A percentile compares a stretch with the other conserved stretches of the same genome.
phyloP scores from a whole-genome alignment of 2,797 vertebrate species.

The Schizopygopsis malacanthus region DNA sequence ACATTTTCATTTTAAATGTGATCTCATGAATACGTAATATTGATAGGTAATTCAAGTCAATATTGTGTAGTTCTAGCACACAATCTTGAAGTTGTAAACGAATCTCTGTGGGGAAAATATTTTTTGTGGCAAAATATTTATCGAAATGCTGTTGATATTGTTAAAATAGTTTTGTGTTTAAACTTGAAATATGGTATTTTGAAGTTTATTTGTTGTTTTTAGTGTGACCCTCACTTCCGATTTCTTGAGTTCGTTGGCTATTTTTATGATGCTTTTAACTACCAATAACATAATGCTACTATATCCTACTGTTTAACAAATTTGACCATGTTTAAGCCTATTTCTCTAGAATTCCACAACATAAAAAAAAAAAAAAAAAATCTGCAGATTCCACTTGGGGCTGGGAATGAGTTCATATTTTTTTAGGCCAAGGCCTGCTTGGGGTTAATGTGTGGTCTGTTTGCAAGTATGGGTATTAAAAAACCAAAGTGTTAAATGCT shows the following conservation, averaged over 20 bases:
- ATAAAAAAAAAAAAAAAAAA: too few species aligned
- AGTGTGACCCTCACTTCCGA: not conserved
- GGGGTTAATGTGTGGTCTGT: not conserved
- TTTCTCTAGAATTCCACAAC: not conserved
- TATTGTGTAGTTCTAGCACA: too few species aligned
- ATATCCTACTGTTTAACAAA: not conserved
- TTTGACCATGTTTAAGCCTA: not conserved
- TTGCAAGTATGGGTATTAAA: not conserved
- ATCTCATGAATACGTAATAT: not conserved
- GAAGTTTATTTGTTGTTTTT: not conserved
- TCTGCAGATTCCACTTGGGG: not conserved
- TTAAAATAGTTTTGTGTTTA: not conserved
- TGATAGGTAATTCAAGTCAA: not conserved
- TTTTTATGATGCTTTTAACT: not conserved
- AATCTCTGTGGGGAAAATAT: not conserved
- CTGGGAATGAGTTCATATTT: not conserved
- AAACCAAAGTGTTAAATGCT: not conserved
- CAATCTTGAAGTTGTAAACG: not conserved
- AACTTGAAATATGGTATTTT: not conserved
- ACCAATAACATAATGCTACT: not conserved
- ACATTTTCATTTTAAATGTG: not conserved
- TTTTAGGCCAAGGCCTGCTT: not conserved
- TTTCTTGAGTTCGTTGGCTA: not conserved
- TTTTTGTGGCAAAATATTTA: not conserved
- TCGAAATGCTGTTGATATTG: not conserved